phyloP scores from a whole-genome alignment of 2,113 vertebrate genomes.

The Hucho hucho region DNA sequence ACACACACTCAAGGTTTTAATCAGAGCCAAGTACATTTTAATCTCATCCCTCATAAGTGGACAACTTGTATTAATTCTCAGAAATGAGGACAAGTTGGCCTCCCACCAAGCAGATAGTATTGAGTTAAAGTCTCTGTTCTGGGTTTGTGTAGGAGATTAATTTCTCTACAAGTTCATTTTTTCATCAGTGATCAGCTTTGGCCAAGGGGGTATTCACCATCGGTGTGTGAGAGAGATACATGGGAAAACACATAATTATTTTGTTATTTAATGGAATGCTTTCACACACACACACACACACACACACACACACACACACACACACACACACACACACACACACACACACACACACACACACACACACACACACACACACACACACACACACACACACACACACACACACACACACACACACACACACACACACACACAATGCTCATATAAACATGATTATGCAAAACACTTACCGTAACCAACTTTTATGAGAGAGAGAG shows the following conservation, averaged over 20 bases:
- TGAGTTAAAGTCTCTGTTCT: conserved; percentile 59
- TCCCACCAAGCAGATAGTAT: conserved; percentile 61
- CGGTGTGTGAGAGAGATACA: background rate
- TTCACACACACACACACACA: conserved; percentile 7
- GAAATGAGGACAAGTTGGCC: conserved; percentile 58
- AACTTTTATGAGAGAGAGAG: conserved; percentile 16
- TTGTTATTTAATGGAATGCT: conserved; percentile 41
- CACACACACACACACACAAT: conserved; percentile 1
- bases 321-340: background rate
- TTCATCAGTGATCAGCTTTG: conserved; percentile 50
- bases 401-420: conserved; percentile 10
- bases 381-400: conserved; percentile 3
- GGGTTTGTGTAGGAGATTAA: conserved; percentile 63
- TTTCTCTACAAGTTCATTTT: conserved; percentile 59
- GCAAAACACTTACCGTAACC: conserved; percentile 7
- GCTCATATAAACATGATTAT: conserved; percentile 7
- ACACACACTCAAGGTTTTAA: conserved; percentile 51
- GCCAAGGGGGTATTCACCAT: background rate
- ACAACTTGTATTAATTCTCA: conserved; percentile 65
- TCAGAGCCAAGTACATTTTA: conserved; percentile 64
- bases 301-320: conserved; percentile 6
- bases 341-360: conserved; percentile 6
- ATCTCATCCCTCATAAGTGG: conserved; percentile 67
- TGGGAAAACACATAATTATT: conserved; percentile 26
- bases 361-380: conserved; percentile 10